Evolutionary conservation across 1,140 invertebrate genomes (phyloP), one percentile per base, ranked within the genome.

Genomic region (Geopemphigus sp.): DNA sequence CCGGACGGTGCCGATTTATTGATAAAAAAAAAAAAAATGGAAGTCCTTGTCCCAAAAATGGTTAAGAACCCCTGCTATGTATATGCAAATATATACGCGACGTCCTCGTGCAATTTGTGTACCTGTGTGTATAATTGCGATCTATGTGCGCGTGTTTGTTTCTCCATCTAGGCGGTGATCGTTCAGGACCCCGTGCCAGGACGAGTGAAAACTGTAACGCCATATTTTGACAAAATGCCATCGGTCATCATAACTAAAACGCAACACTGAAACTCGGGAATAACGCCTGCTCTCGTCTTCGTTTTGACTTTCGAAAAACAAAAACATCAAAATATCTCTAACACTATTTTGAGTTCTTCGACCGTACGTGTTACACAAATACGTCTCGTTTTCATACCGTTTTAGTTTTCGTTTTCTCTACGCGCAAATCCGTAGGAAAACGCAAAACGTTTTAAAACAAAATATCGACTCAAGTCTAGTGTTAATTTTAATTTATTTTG

Each of bases 141-240:
- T n/a, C n/a, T n/a, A n/a, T 8, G 32, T 8, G 32, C 32, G 32
- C 32, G 32, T 54, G 53, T 19, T 3, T 54, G 19, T 54, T 39
- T 68, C 24, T 78, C 3, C 32, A 8, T 63, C 4, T 57, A 78
- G 74, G 3, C 74, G 74, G 19, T 78, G 57, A 78, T 47, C 74
- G 74, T 59, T 22, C 74, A 78, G 39, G 74, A 63, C 32, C 57
- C 12, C 17, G 57, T 63, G 17, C 74, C 74, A 63, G 74, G 74
- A 78, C 74, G 74, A 61, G 74, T 78, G 57, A 78, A 78, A 78
- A 78, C 74, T 24, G 74, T 78, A 78, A 78, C 57, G n/a, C 74
- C 74, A 24, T 78, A 78, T 39, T 78, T 78, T 26, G 74, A 78
- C 74, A 78, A 78, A 59, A 78, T 78, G 74, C 74, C 74, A 63